A percentile compares a stretch with the other conserved stretches of the same genome.
phyloP scores from a whole-genome alignment of 2,113 vertebrate species.

The Picathartes gymnocephalus region DNA sequence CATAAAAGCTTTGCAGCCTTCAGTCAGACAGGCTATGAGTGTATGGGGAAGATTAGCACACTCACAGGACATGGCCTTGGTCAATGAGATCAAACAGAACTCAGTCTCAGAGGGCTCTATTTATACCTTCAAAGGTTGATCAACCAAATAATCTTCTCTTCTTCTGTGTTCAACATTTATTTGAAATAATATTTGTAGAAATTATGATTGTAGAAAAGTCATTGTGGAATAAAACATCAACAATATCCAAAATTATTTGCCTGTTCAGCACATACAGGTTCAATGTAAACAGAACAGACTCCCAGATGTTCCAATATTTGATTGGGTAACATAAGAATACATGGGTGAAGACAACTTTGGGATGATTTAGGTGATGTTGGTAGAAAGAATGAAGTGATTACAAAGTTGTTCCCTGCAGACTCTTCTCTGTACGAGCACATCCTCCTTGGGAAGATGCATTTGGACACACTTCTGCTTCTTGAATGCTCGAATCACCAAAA shows the following conservation, averaged over 20 bases:
- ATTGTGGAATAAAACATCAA: not conserved
- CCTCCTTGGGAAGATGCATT: not conserved
- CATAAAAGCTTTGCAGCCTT: not conserved
- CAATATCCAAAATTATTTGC: not conserved
- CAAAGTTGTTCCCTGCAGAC: not conserved
- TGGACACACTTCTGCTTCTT: not conserved
- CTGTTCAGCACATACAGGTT: not conserved
- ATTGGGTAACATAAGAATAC: not conserved
- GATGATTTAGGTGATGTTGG: not conserved
- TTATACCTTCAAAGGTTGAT: not conserved
- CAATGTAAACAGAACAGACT: not conserved
- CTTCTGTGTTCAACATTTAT: not conserved
- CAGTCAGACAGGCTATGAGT: not conserved
- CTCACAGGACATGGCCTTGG: not conserved
- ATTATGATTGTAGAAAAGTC: not conserved
- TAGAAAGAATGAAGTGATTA: not conserved
- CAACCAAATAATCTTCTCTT: not conserved
- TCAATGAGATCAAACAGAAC: not conserved
- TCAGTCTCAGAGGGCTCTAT: not conserved
- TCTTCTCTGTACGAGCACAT: not conserved
- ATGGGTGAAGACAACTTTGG: not conserved
- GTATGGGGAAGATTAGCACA: not conserved
- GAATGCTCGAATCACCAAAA: not conserved
- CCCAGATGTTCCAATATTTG: not conserved
- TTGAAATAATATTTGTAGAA: not conserved